Base-by-base conservation (phyloP, 2,888 invertebrate genomes). In the Drosophila bunnanda region DNA sequence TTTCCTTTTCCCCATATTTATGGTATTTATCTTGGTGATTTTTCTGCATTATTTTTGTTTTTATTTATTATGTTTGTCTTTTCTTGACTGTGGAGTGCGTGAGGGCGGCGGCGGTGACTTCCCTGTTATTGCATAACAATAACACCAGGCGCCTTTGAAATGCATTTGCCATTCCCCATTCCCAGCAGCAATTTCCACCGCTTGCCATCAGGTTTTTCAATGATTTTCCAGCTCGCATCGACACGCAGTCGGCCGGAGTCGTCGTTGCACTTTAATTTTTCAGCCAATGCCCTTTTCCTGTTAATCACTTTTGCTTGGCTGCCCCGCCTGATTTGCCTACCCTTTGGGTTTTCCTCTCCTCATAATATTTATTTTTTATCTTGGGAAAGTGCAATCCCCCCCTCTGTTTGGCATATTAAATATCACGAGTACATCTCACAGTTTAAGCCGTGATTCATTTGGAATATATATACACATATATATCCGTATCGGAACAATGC, bases 361-460 rank as follows among this genome's bases (percentile, higher is more conserved):
- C 44, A 41, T 50, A 36, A 46, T 22, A 12, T 43, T n/a, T 50
- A 58, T 53, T 25, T 46, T 68, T 61, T 36, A 65, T 61, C 60
- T 44, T 48, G 77, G 65, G 78, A 74, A 80, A 80, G 78, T 80
- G 65, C 28, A n/a, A 20, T 9, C 5, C 41, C 39, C 2, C 12
- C n/a, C 13, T 6, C 39, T 17, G 9, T 41, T 28, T 13, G 6
- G 0, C 25, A 38, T 66, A 66, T 66, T 46, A 30, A 17, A 43
- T 66, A 53, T 53, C 66, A 66, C n/a, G 34, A 32, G 20, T 50
- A n/a, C 28, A 28, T 30, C 44, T 30, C 28, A 4, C 20, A 57
- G 34, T 30, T 36, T 4, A 12, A 22, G 43, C 58, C 22, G 22
- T 15, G 43, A 22, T 43, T 43, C 43, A 22, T 13, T 20, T 7